These are phyloP conservation scores for Lasioglossum figueresi DNA, from an alignment of 2,888 invertebrate species.

Conservation along the genomic window DNA sequence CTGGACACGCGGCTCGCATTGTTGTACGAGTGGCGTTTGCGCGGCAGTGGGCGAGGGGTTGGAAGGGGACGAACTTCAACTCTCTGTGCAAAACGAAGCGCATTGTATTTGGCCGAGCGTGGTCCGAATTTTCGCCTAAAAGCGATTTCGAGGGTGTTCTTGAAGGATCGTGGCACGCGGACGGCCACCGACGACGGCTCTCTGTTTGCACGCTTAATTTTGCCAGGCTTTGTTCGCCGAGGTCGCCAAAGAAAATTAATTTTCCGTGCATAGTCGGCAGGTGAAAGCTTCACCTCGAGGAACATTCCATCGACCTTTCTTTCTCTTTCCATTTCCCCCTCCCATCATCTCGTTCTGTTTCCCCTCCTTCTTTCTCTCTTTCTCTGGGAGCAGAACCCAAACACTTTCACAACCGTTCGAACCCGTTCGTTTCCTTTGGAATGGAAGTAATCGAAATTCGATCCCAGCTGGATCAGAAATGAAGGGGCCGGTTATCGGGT, in stretches of 20 bases:
- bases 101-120: slow-evolving; percentile 38
- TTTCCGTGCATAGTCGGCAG: slow-evolving; percentile 24
- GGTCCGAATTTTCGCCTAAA: slow-evolving; percentile 30
- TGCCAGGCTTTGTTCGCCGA: slow-evolving; percentile 11
- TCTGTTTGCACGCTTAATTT: slow-evolving; percentile 48
- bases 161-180: not conserved
- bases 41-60: not conserved
- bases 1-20: slow-evolving; percentile 18
- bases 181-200: not conserved
- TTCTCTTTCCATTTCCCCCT: not conserved
- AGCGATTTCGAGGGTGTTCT: slow-evolving; percentile 12
- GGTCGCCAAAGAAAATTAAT: slow-evolving; percentile 46
- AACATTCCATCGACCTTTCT: slow-evolving; percentile 15
- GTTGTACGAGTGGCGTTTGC: slow-evolving; percentile 10
- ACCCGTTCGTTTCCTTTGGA: slow-evolving; percentile 33
- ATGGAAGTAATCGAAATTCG: slow-evolving; percentile 57
- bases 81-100: slow-evolving; percentile 25
- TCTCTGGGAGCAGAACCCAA: not conserved
- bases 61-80: slow-evolving; percentile 12
- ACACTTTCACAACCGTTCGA: not conserved
- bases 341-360: not conserved
- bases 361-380: not conserved
- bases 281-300: not conserved
- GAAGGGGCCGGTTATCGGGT: slow-evolving; percentile 51
- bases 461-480: slow-evolving; percentile 43